These are phyloP conservation scores for Beris morrisii DNA, from an alignment of 2,888 invertebrate species.

Conservation along the genomic window DNA sequence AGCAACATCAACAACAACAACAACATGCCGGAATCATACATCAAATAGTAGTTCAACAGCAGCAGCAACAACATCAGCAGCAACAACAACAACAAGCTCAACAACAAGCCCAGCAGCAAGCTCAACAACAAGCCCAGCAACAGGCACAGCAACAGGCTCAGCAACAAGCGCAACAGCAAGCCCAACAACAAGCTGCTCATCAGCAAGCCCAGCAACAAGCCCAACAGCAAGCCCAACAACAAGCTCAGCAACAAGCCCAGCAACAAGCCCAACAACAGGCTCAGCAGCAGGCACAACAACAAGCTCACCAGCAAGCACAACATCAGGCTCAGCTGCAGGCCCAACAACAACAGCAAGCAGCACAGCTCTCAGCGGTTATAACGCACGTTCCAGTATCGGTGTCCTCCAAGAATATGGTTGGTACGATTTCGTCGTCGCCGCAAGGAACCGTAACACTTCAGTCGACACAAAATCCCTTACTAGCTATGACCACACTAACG, in stretches of 20 bases:
- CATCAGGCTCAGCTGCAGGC: slow-evolving; percentile 44
- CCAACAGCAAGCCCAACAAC: slow-evolving; percentile 48
- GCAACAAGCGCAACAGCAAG: slow-evolving; percentile 41
- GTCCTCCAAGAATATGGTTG: slow-evolving; percentile 36
- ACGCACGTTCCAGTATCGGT: slow-evolving; percentile 28
- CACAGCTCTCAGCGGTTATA: slow-evolving; percentile 37
- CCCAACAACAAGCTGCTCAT: slow-evolving; percentile 9
- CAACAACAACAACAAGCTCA: slow-evolving; percentile 11
- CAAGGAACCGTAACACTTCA: slow-evolving; percentile 48
- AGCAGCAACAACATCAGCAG: slow-evolving; percentile 48
- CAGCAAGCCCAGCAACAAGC: slow-evolving; percentile 10
- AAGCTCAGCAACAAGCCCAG: slow-evolving; percentile 60
- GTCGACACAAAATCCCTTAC: slow-evolving; percentile 51
- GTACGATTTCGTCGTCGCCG: slow-evolving; percentile 41
- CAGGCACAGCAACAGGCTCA: slow-evolving; percentile 41
- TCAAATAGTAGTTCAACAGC: slow-evolving; percentile 52
- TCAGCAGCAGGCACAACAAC: slow-evolving; percentile 49
- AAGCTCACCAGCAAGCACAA: slow-evolving; percentile 48
- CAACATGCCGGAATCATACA: slow-evolving; percentile 51
- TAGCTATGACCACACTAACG: slow-evolving; percentile 53
- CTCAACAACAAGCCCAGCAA: slow-evolving; percentile 16
- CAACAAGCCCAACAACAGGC: slow-evolving; percentile 61
- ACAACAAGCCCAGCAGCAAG: slow-evolving; percentile 18
- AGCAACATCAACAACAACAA: slow-evolving; percentile 46
- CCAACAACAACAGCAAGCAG: slow-evolving; percentile 46